Conservation (phyloP, 2,888 invertebrate genomes). For the Ormyrus nitidulus region DNA sequence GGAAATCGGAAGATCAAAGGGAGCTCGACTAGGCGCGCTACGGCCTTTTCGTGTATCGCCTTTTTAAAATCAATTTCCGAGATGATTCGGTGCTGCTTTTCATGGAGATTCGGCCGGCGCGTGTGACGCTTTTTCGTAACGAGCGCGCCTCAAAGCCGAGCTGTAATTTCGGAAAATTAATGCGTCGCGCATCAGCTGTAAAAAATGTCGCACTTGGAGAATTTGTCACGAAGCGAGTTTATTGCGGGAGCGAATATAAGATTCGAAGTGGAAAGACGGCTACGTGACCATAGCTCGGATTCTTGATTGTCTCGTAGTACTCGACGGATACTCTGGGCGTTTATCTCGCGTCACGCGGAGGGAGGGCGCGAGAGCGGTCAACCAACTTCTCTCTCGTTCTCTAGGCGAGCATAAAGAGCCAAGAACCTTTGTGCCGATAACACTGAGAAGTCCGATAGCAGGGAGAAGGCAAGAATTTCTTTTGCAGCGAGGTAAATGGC, state of each 20-base stretch:
- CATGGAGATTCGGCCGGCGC: conserved; percentile 21
- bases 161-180: conserved; percentile 31
- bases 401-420: conserved; percentile 49
- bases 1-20: conserved; percentile 53
- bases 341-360: conserved; percentile 60
- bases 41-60: conserved; percentile 47
- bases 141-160: conserved; percentile 55
- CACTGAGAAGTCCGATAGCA: conserved; percentile 65
- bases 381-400: conserved; percentile 65
- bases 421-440: conserved; percentile 60
- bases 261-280: conserved; percentile 48
- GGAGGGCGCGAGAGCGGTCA: conserved; percentile 64
- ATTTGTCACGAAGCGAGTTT: conserved; percentile 22
- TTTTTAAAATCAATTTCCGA: conserved; percentile 54
- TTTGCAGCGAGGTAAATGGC: conserved; percentile 8
- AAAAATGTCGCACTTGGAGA: background rate
- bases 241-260: conserved; percentile 6
- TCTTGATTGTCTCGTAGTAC: conserved; percentile 64
- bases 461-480: conserved; percentile 18
- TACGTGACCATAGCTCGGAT: conserved; percentile 69
- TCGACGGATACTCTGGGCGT: conserved; percentile 55
- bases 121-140: conserved; percentile 49
- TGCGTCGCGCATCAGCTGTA: background rate
- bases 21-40: conserved; percentile 3
- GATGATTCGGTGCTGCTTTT: conserved; percentile 38